phyloP scores from a whole-genome alignment of 2,113 vertebrate species.

The Pachypanchax playfairii region DNA sequence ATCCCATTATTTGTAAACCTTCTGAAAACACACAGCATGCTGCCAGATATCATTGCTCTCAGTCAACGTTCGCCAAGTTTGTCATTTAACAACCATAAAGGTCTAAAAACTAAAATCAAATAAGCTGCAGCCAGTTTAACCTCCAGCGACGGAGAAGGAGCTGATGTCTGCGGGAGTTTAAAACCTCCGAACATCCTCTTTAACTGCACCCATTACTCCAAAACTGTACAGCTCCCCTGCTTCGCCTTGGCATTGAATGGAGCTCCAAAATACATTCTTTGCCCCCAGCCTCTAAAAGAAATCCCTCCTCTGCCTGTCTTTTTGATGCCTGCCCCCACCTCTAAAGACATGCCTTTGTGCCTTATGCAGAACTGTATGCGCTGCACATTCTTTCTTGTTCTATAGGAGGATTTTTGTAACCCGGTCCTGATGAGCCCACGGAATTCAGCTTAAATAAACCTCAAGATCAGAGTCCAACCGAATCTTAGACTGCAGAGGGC shows the following conservation, averaged over 20 bases:
- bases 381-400: conserved; percentile 82
- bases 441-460: conserved; percentile 83
- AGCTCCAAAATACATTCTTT: conserved; percentile 74
- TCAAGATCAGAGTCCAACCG: conserved; percentile 75
- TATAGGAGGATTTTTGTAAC: conserved; percentile 81
- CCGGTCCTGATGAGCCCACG: conserved; percentile 77
- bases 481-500: conserved; percentile 67
- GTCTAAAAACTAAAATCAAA: conserved; percentile 4
- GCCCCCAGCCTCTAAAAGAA: conserved; percentile 76
- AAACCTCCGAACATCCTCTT: conserved; percentile 44
- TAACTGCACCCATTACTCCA: conserved; percentile 54
- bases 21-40: background rate
- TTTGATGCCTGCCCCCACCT: conserved; percentile 78
- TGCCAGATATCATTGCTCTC: background rate
- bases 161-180: conserved; percentile 32
- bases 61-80: background rate
- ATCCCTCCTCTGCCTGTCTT: conserved; percentile 78
- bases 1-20: too few species aligned
- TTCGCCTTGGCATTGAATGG: conserved; percentile 57
- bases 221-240: conserved; percentile 50
- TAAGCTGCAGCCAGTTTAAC: conserved; percentile 29
- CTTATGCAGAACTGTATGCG: conserved; percentile 79
- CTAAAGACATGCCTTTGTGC: conserved; percentile 82
- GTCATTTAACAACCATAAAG: background rate
- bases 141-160: conserved; percentile 21